phyloP scores from a whole-genome alignment of 1,140 invertebrate genomes.

The Marisa cornuarietis region DNA sequence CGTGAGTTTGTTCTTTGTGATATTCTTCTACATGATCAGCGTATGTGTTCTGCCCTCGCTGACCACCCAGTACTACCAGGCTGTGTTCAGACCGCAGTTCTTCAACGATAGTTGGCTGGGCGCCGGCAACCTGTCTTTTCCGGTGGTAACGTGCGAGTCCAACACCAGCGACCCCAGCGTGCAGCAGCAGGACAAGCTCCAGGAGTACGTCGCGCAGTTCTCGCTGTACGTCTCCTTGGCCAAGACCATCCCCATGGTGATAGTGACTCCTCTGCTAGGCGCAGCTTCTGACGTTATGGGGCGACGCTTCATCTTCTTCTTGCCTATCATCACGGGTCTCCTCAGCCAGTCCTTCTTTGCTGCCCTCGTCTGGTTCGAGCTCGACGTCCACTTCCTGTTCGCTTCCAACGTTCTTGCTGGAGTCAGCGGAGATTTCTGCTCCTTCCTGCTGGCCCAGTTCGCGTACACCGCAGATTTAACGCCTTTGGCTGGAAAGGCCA shows the following conservation, averaged over 20 bases:
- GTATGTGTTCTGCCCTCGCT: background rate
- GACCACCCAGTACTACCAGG: background rate
- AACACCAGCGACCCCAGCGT: background rate
- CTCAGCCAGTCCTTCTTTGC: conserved; percentile 1
- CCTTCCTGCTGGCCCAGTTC: conserved; percentile 17
- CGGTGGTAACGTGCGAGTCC: background rate
- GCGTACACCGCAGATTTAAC: conserved; percentile 30
- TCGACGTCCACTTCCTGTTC: conserved; percentile 6
- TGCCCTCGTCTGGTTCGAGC: background rate
- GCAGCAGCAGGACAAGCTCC: background rate
- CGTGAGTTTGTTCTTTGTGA: too few species aligned
- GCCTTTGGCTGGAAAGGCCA: background rate
- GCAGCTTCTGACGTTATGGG: conserved; percentile 17
- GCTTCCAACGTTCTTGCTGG: background rate
- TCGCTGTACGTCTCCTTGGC: background rate
- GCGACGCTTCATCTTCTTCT: conserved; percentile 3
- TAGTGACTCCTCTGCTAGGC: conserved; percentile 11
- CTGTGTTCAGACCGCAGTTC: background rate
- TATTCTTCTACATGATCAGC: too few species aligned
- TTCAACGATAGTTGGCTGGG: background rate
- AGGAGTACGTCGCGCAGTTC: background rate
- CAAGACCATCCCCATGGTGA: conserved; percentile 8
- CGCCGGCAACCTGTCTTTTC: background rate
- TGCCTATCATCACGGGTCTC: background rate
- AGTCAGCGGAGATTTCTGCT: conserved; percentile 5